Conservation (phyloP, 2,113 vertebrate species). For the Anarrhichthys ocellatus region DNA sequence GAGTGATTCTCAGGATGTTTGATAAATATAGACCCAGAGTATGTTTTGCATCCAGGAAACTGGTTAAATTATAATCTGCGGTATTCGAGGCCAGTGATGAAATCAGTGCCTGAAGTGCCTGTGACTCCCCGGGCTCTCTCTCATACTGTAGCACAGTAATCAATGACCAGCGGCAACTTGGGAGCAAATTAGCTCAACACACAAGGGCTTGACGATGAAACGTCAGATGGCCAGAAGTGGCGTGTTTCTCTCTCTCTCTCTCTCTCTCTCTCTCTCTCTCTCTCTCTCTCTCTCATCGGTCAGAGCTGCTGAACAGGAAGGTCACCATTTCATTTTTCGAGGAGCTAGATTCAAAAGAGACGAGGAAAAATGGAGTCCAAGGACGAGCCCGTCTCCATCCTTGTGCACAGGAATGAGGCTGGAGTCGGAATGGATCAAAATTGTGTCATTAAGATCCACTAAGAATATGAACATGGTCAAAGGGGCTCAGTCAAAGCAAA, state of each 20-base stretch:
- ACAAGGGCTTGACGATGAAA: constrained; percentile 26
- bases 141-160: constrained; percentile 64
- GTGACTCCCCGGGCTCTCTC: constrained; percentile 39
- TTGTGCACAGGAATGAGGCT: constrained; percentile 29
- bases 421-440: constrained; percentile 9
- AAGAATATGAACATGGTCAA: constrained; percentile 11
- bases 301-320: constrained; percentile 44
- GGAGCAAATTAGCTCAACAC: constrained; percentile 66
- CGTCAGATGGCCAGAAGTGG: constrained; percentile 37
- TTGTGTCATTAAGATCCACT: constrained; percentile 10
- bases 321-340: constrained; percentile 44
- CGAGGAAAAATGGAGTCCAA: constrained; percentile 38
- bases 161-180: constrained; percentile 69
- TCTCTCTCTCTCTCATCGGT: constrained; percentile 20
- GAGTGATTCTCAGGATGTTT: constrained; percentile 2
- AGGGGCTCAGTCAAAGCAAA: constrained; percentile 13
- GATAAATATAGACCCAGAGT: background rate
- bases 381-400: constrained; percentile 34
- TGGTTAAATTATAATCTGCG: constrained; percentile 34
- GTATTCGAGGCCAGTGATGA: constrained; percentile 46
- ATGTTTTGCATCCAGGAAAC: constrained; percentile 12
- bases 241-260: background rate
- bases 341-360: constrained; percentile 16
- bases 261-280: background rate
- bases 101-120: constrained; percentile 56